Evolutionary conservation across 2,113 vertebrate genomes (phyloP), one percentile per base, ranked within the genome.

Genomic region (Barnardius zonarius): DNA sequence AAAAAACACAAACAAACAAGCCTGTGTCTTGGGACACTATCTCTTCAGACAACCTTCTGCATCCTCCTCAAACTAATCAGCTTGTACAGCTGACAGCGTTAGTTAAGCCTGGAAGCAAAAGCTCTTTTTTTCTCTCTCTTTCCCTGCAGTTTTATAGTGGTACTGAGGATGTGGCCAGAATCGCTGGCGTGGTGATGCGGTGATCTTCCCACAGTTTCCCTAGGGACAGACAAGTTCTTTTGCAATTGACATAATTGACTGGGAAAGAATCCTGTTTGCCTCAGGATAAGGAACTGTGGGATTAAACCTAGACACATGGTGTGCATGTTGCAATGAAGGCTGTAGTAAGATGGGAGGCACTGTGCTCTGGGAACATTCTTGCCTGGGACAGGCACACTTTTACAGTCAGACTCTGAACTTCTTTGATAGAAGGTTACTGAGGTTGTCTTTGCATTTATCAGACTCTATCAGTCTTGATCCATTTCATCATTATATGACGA

Each of bases 251-350:
- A 39, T 93, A 91, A 97, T 52, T 84, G 94, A 52, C 93, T 95
- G 93, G 83, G 95, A 95, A 96, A 95, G 91, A 93, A 95, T 93
- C 91, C 91, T 57, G 43, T 35, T 91, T 73, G 94, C 91, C 83
- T 91, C 0, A 1, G 96, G 93, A 7, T 72, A 31, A 84, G 94
- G 96, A 97, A 86, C 91, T 95, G 86, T 61, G 93, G 69, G 80
- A 89, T 95, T 93, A 93, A 78, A 48, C 48, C 66, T 82, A 25
- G 77, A 27, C 81, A 75, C 91, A 28, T 44, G 83, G 84, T 67
- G 46, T 31, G 15, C 37, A 55, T 15, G 51, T 84, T 0, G 30
- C 23, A 59, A 41, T 24, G 80, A 37, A 52, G 76, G 79, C 79
- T 59, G 19, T 2, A 49, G 44, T 6, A 5, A 49, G 69, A 31